phyloP scores from a whole-genome alignment of 2,888 invertebrate species.

The Platycheirus albimanus region DNA sequence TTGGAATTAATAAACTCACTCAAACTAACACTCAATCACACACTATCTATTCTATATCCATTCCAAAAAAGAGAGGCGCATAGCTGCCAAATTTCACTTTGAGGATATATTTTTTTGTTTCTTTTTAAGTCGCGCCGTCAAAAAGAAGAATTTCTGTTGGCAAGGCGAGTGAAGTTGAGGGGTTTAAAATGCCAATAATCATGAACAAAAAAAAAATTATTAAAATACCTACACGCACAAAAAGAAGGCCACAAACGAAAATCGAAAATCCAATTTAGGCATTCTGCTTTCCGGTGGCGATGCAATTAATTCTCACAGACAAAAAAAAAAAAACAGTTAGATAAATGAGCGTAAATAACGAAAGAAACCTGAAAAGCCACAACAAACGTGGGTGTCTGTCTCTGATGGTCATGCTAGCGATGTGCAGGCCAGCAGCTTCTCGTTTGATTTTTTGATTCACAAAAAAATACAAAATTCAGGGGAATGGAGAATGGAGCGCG shows the following conservation, averaged over 20 bases:
- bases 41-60: conserved; percentile 42
- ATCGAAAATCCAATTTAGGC: conserved; percentile 22
- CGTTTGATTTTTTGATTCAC: conserved; percentile 14
- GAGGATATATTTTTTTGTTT: conserved; percentile 3
- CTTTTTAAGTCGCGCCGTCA: conserved; percentile 38
- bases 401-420: conserved; percentile 3
- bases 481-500: conserved; percentile 23
- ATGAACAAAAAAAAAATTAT: conserved; percentile 48
- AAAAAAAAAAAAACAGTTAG: conserved; percentile 20
- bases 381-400: conserved; percentile 60
- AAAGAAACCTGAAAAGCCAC: background rate
- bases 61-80: conserved; percentile 29
- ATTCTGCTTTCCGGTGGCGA: background rate
- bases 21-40: conserved; percentile 45
- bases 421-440: conserved; percentile 47
- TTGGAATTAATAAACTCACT: conserved; percentile 63
- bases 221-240: background rate
- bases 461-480: background rate
- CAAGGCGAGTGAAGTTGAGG: too few relatives aligned
- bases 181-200: conserved; percentile 43
- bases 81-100: conserved; percentile 61
- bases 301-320: conserved; percentile 25
- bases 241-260: conserved; percentile 16
- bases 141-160: conserved; percentile 45
- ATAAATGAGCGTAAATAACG: conserved; percentile 1